Evolutionary conservation across 2,113 vertebrate species (phyloP), one percentile per base, ranked within the genome.

Genomic region (Gobiocypris rarus): DNA sequence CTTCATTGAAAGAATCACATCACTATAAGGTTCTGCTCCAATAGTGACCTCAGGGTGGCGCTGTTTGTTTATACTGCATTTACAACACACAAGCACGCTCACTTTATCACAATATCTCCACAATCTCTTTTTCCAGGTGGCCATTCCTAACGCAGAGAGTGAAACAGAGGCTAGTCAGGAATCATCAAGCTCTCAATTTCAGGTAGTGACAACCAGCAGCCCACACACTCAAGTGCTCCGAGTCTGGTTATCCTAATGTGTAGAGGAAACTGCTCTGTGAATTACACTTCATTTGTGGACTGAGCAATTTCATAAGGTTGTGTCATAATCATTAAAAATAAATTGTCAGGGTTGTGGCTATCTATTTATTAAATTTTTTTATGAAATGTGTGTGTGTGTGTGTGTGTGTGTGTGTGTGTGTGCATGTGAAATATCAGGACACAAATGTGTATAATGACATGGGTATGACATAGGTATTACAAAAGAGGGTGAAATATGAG

Each of bases 81-180:
- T 1, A 69, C 17, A 38, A 17, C 61, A 31, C 63, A 19, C 63
- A 34, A 34, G 28, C 14, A 4, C 1, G 4, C 50, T 78, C 50
- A 31, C 31, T 41, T 45, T 38, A 79, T 83, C 50, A 75, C 80
- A 34, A 34, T 34, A 34, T 56, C 54, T 87, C 41, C 41, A 14
- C 38, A 17, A 63, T 34, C 81, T 89, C 85, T 89, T 56, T 74
- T 82, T 85, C 26, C 31, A 95, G 94, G 91, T 92, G 6, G 89
- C 87, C 65, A 90, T 93, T 81, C 91, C 91, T 85, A 85, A 61
- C 11, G 59, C 85, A 59, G 26, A 88, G 59, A 91, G 22, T 19
- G 92, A 93, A n/a, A 74, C 80, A 17, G 94, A 94, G 28, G 43
- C 77, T 54, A 90, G 26, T 85, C 61, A 69, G 71, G 94, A 93